Conservation (phyloP, 2,888 invertebrate genomes). For the Synergus gifuensis region DNA sequence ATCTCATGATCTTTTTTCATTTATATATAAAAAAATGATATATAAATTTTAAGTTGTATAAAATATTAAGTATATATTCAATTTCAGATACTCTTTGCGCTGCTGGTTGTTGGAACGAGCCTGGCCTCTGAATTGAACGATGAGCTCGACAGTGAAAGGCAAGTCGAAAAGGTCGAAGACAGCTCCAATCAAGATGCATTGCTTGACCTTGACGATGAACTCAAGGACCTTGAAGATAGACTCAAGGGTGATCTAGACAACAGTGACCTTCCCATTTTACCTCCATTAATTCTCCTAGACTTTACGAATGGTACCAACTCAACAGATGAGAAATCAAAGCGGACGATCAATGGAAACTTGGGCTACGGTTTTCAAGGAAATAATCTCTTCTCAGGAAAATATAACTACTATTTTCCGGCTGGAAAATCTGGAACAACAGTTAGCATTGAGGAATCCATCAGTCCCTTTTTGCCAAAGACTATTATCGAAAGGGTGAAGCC, state of each 20-base stretch:
- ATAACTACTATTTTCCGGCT: conserved; percentile 72
- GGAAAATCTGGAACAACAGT: conserved; percentile 74
- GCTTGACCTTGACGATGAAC: conserved; percentile 50
- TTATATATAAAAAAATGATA: neutral
- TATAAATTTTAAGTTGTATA: neutral
- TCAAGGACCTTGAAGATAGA: conserved; percentile 49
- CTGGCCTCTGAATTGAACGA: conserved; percentile 33
- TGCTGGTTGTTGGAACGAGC: conserved; percentile 59
- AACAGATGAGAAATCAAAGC: conserved; percentile 79
- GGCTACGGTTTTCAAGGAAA: conserved; percentile 84
- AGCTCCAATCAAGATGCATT: conserved; percentile 40
- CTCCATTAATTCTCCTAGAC: conserved; percentile 73
- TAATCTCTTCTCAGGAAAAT: conserved; percentile 69
- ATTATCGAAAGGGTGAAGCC: conserved; percentile 68
- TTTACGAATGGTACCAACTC: conserved; percentile 68
- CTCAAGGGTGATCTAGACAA: conserved; percentile 49
- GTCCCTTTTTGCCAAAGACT: conserved; percentile 71
- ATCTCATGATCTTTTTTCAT: neutral
- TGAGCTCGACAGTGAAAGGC: conserved; percentile 45
- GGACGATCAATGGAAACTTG: conserved; percentile 86
- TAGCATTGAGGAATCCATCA: conserved; percentile 75
- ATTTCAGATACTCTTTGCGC: conserved; percentile 67
- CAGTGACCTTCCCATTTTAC: conserved; percentile 68
- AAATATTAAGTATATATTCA: conserved; percentile 29
- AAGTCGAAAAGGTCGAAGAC: conserved; percentile 36